Base-by-base conservation (phyloP, 2,888 invertebrate genomes). In the Cecidostiba fungosa region DNA sequence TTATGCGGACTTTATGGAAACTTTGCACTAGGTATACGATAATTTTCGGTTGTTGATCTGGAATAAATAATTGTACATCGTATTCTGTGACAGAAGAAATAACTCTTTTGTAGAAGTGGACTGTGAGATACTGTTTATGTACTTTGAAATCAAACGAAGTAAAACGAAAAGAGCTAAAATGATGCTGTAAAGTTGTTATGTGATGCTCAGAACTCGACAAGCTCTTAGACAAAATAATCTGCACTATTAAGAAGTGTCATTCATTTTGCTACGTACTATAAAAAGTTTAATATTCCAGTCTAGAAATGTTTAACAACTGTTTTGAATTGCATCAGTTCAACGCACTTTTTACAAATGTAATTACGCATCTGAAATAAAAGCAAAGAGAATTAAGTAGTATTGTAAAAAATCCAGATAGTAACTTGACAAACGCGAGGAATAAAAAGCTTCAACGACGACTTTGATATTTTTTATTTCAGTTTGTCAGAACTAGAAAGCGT, bases 281-380 rank as follows among this genome's bases (percentile, higher is more conserved):
- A 62, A 62, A 62, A 62, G 23, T 62, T 62, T 62, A 62, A 10
- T 62, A 23, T 62, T 23, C 6, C 6, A 10, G 23, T 19, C n/a
- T 6, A 70, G 14, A 19, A 54, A 54, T 54, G n/a, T 54, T 54
- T 54, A 54, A 54, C 54, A 54, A 54, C 54, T 70, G 70, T 54
- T 54, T n/a, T 54, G 54, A 54, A 54, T 54, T 54, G 54, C n/a
- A 54, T 54, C 6, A 54, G 19, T n/a, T n/a, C 54, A n/a, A 6
- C 54, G n/a, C 0, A 54, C 19, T n/a, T 54, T 54, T n/a, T n/a
- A n/a, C n/a, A 54, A n/a, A 6, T 10, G 19, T 54, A 43, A 43
- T 10, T 1, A 43, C 10, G 12, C 43, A 43, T 43, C 43, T 12
- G 43, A 43, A 43, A 43, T 43, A 10, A 1, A 12, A 43, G 12